These are phyloP conservation scores for Varanus komodoensis DNA, from an alignment of 2,113 vertebrate genomes.

Conservation along the genomic window DNA sequence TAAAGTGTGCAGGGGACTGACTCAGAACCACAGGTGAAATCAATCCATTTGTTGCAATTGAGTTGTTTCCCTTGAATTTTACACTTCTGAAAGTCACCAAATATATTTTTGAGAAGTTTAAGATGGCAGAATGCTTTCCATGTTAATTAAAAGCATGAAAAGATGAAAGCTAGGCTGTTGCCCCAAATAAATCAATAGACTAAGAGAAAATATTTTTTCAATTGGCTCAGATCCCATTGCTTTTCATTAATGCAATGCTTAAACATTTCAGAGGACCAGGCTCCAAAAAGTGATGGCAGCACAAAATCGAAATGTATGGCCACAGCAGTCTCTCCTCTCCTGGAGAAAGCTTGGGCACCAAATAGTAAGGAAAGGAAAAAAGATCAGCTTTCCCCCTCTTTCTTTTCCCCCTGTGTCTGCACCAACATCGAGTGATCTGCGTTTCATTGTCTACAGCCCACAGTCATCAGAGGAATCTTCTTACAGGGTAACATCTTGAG, in stretches of 20 bases:
- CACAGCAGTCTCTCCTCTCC: not conserved
- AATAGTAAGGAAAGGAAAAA: not conserved
- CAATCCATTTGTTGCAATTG: not conserved
- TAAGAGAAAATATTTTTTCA: not conserved
- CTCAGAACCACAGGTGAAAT: not conserved
- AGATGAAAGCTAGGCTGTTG: constrained; percentile 41
- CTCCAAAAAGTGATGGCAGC: constrained; percentile 14
- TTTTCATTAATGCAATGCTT: constrained; percentile 5
- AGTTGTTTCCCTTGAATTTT: not conserved
- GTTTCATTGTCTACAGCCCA: constrained; percentile 53
- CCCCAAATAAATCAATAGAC: not conserved
- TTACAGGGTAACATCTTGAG: constrained; percentile 36
- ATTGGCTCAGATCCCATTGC: not conserved
- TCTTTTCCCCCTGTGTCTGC: not conserved
- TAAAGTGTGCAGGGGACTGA: not conserved
- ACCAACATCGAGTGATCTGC: constrained; percentile 15
- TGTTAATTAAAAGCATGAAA: constrained; percentile 24
- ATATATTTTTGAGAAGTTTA: not conserved
- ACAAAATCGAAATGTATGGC: constrained; percentile 39
- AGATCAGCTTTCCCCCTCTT: not conserved
- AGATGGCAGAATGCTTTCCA: too few species aligned
- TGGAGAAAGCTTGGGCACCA: constrained; percentile 31
- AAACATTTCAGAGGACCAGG: constrained; percentile 27
- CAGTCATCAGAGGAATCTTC: constrained; percentile 56
- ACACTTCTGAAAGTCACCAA: not conserved